Conservation (phyloP, 2,888 invertebrate species). For the Lampropteryx suffumata region DNA sequence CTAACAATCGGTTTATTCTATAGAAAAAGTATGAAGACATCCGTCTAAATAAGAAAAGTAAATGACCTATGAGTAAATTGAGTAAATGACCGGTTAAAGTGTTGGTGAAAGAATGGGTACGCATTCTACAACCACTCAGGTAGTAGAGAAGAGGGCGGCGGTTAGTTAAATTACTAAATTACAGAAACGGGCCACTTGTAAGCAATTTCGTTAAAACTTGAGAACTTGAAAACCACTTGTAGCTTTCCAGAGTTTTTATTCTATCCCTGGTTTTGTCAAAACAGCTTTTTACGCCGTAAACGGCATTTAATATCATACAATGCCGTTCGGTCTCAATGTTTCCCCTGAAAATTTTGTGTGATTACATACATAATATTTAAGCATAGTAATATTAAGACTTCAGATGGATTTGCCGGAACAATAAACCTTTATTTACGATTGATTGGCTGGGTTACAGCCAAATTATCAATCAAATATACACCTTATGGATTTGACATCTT, state of each 20-base stretch:
- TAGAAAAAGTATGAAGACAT: too few relatives aligned
- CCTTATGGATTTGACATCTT: too few relatives aligned
- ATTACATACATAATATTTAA: not conserved
- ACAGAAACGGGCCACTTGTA: conserved; percentile 33
- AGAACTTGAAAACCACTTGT: conserved; percentile 27
- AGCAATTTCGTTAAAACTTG: conserved; percentile 34
- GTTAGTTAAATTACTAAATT: conserved; percentile 37
- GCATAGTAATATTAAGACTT: too few relatives aligned
- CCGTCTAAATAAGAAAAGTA: too few relatives aligned
- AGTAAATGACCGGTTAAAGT: too few relatives aligned
- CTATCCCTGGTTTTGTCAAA: conserved; percentile 6
- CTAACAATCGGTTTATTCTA: too few relatives aligned
- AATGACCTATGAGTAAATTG: too few relatives aligned
- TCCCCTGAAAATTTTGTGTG: not conserved
- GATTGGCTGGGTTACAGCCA: not conserved
- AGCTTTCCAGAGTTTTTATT: conserved; percentile 7
- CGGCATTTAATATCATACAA: not conserved
- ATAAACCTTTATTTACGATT: not conserved
- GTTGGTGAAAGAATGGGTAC: not conserved
- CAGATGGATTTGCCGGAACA: too few relatives aligned
- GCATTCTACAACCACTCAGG: conserved; percentile 13
- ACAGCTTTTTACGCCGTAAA: not conserved
- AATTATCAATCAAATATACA: too few relatives aligned
- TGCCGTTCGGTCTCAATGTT: not conserved
- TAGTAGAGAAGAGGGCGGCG: conserved; percentile 20